Percentiles rank a stretch among this genome's conserved stretches.
Conservation (phyloP, 2,113 vertebrate species). For the Lipotes vexillifer region DNA sequence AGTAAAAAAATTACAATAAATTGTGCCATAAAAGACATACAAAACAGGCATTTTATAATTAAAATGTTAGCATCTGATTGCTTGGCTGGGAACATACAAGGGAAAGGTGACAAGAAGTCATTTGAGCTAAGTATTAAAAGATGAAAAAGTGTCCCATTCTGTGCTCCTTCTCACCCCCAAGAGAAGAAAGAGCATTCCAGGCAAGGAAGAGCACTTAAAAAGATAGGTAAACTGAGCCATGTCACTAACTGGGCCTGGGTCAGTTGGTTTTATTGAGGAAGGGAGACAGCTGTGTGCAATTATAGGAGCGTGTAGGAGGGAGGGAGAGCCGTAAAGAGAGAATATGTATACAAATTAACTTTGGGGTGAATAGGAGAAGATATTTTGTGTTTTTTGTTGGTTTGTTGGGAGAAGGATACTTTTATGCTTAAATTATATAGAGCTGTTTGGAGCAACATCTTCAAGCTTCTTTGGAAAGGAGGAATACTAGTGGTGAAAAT, state of each 20-base stretch:
- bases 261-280: not conserved
- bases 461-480: not conserved
- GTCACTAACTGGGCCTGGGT: not conserved
- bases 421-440: not conserved
- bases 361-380: not conserved
- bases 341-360: not conserved
- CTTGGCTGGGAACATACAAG: not conserved
- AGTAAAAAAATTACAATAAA: not conserved
- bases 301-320: accelerated
- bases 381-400: not conserved
- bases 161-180: not conserved
- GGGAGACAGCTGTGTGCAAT: not conserved
- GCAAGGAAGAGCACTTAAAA: not conserved
- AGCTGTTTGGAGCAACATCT: not conserved
- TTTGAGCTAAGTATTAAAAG: not conserved
- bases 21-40: not conserved
- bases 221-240: not conserved
- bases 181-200: not conserved
- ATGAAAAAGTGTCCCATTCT: not conserved
- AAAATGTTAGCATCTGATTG: not conserved
- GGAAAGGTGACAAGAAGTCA: not conserved
- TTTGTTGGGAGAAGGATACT: not conserved
- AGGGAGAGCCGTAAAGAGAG: not conserved
- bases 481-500: not conserved
- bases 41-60: not conserved